phyloP scores from a whole-genome alignment of 1,140 invertebrate species.

The Achatina immaculata region DNA sequence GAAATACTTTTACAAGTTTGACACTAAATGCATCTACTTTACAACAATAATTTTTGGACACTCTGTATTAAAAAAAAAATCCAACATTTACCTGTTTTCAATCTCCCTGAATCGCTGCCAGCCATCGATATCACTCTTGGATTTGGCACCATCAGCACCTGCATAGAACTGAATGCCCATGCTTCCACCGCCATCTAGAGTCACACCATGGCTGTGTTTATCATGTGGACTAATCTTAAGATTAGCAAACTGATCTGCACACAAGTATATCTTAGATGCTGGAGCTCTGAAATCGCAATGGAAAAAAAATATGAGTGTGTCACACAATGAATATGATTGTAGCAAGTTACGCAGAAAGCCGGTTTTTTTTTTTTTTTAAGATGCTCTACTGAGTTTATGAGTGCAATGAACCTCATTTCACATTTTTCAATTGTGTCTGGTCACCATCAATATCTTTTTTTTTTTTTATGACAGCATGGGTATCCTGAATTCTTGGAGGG shows the following conservation, averaged over 20 bases:
- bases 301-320: neutral
- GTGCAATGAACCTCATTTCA: no score
- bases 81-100: constrained; percentile 5
- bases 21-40: no score
- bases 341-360: no score
- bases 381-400: no score
- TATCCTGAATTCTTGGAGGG: no score
- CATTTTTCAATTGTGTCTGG: no score
- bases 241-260: constrained; percentile 29
- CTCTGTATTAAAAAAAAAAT: neutral
- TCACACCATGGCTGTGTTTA: neutral
- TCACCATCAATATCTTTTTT: no score
- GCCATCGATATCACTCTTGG: neutral
- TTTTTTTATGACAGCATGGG: no score
- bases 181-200: neutral
- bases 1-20: no score
- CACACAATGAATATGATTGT: neutral
- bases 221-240: neutral
- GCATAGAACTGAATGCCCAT: constrained; percentile 2
- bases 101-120: constrained; percentile 26
- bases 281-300: constrained; percentile 9
- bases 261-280: constrained; percentile 17
- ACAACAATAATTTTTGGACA: no score
- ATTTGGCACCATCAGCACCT: neutral
- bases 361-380: no score